These are phyloP conservation scores for Aplochiton taeniatus DNA, from an alignment of 2,797 vertebrate genomes.

Conservation along the genomic window DNA sequence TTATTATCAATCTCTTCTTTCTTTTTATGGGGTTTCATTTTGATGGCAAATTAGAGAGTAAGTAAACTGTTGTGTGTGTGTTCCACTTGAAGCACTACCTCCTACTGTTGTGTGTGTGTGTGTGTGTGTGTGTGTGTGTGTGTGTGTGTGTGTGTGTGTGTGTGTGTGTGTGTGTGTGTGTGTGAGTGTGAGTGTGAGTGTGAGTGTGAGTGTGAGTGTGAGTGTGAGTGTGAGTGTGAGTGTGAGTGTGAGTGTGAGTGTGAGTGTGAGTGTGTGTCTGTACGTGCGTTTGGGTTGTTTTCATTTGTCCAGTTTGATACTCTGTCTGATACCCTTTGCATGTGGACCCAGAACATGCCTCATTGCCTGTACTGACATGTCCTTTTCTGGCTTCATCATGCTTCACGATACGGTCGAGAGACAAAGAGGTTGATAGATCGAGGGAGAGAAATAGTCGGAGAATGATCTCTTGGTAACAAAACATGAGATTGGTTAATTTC, in stretches of 20 bases:
- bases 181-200: conserved; percentile 49
- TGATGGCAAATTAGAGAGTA: conserved; percentile 82
- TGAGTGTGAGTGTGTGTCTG: background rate
- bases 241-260: conserved; percentile 33
- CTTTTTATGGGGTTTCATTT: conserved; percentile 69
- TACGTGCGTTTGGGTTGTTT: conserved; percentile 22
- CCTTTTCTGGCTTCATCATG: conserved; percentile 32
- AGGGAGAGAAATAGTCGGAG: background rate
- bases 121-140: background rate
- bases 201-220: background rate
- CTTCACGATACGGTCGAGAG: background rate
- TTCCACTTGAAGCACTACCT: conserved; percentile 45
- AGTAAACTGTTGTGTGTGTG: conserved; percentile 71
- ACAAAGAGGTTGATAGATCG: background rate
- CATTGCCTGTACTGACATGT: conserved; percentile 49
- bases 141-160: conserved; percentile 25
- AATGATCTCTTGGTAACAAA: too few species aligned
- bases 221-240: conserved; percentile 38
- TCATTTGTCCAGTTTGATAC: conserved; percentile 62
- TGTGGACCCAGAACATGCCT: conserved; percentile 49
- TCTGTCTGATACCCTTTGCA: conserved; percentile 59
- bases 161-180: conserved; percentile 35
- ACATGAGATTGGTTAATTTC: too few species aligned
- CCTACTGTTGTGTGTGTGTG: conserved; percentile 35
- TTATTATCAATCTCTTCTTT: conserved; percentile 64